A percentile compares a stretch with the other conserved stretches of the same genome.
phyloP scores from a whole-genome alignment of 2,888 invertebrate species.

The Heteromurus nitidus region DNA sequence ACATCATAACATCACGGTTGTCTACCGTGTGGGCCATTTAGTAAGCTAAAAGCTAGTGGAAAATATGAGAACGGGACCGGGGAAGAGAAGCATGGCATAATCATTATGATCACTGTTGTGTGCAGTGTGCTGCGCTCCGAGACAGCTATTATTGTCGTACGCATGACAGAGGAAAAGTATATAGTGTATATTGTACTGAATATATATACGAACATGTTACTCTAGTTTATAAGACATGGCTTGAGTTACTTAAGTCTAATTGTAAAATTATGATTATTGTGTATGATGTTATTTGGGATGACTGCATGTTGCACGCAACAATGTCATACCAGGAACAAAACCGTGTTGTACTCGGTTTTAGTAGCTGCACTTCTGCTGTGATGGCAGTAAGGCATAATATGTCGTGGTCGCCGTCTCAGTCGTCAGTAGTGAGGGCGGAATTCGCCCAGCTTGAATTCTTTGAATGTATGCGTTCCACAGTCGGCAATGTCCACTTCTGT shows the following conservation, averaged over 20 bases:
- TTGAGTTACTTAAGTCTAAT: constrained; percentile 45
- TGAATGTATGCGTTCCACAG: constrained; percentile 66
- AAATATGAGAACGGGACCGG: not conserved
- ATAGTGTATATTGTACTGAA: not conserved
- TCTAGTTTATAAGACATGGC: constrained; percentile 20
- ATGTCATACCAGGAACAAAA: not conserved
- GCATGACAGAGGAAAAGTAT: constrained; percentile 11
- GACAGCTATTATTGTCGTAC: constrained; percentile 9
- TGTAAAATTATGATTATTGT: constrained; percentile 64
- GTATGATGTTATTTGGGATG: constrained; percentile 47
- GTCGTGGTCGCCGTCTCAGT: not conserved
- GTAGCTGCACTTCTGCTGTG: too few relatives aligned
- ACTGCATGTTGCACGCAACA: constrained; percentile 59
- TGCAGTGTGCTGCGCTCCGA: constrained; percentile 1
- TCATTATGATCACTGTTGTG: constrained; percentile 34
- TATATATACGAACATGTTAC: too few relatives aligned
- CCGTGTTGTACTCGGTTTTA: too few relatives aligned
- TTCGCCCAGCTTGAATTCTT: constrained; percentile 62
- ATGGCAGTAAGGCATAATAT: constrained; percentile 10
- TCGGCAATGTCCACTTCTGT: constrained; percentile 50
- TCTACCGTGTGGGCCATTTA: too few relatives aligned
- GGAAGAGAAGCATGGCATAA: not conserved
- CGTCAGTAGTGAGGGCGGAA: constrained; percentile 62
- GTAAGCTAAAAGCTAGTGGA: too few relatives aligned
- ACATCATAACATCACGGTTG: too few relatives aligned